Base-by-base conservation (phyloP, 2,888 invertebrate species). In the Zaprionus obscuricornis region DNA sequence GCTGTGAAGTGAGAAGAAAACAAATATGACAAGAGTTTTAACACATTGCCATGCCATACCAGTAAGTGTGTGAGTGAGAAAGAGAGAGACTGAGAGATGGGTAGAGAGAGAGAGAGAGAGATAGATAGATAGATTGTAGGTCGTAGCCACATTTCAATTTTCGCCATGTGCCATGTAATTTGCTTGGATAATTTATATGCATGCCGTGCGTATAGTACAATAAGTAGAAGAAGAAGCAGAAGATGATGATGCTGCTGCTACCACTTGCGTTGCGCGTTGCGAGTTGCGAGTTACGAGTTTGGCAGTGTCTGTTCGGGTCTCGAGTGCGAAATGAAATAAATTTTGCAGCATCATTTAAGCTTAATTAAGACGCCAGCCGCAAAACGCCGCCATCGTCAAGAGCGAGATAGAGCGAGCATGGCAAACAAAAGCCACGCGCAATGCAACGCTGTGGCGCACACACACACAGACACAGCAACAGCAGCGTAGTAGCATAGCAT, bases 341-440 rank as follows among this genome's bases (percentile, higher is more conserved):
- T 84, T 85, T 85, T 86, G 86, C 85, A 85, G 74, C 79, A 73
- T 86, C 86, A 86, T 86, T 86, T 87, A 83, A 72, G 82, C 86
- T 87, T 87, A 86, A 86, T 86, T 86, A 86, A 87, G 85, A 83
- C 71, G 73, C 67, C 76, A 70, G 60, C 77, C 79, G 57, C 79
- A 78, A 64, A 50, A 67, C 60, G 65, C 71, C 29, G 54, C 54
- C 62, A 62, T 51, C 29, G 43, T 11, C 26, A 8, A 3, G 10
- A 13, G 20, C 20, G 7, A 8, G 4, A 10, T 1, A 5, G 45
- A 36, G 45, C 45, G 29, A 34, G 18, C 26, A 26, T 42, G 47
- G 39, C 67, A 67, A n/a, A 70, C 71, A 70, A 70, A 67, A 60
- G 69, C 78, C 60, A n/a, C n/a, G 63, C 70, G 59, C 70, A 63